Evolutionary conservation across 2,113 vertebrate genomes (phyloP).

Genomic region (Sinocyclocheilus grahami): DNA sequence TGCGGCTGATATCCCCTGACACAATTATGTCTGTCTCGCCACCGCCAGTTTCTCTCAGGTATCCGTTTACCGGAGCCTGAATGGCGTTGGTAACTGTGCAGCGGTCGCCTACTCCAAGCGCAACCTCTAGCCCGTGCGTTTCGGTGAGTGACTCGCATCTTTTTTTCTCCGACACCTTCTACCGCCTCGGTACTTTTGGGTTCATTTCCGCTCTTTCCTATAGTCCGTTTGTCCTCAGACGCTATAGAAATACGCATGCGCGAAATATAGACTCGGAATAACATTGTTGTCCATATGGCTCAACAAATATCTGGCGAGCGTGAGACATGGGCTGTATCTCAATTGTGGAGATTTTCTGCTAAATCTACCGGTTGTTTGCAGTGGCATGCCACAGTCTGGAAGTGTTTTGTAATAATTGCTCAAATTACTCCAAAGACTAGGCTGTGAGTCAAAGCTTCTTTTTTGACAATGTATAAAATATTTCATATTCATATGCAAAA

Average conservation of each 20-base stretch:
- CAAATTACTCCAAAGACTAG: neutral
- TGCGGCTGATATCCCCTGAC: slow-evolving; percentile 53
- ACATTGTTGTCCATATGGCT: slow-evolving; percentile 27
- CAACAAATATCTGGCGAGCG: neutral
- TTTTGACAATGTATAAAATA: neutral
- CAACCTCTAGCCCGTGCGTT: slow-evolving; percentile 91
- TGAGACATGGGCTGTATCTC: neutral
- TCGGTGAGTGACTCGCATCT: slow-evolving; percentile 81
- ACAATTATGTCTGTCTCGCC: slow-evolving; percentile 70
- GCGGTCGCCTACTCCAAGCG: slow-evolving; percentile 93
- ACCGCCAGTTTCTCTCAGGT: slow-evolving; percentile 61
- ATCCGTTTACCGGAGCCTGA: slow-evolving; percentile 72
- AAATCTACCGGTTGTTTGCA: slow-evolving; percentile 15
- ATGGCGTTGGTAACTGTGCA: slow-evolving; percentile 97
- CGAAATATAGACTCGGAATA: slow-evolving; percentile 45
- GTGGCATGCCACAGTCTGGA: neutral
- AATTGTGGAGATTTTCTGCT: slow-evolving; percentile 1
- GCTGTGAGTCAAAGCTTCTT: neutral
- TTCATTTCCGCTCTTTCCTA: slow-evolving; percentile 65
- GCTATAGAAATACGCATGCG: slow-evolving; percentile 71
- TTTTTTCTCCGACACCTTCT: slow-evolving; percentile 53
- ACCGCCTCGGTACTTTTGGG: slow-evolving; percentile 35
- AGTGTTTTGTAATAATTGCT: slow-evolving; percentile 8
- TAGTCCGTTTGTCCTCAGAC: slow-evolving; percentile 73
- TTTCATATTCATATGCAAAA: neutral